A percentile compares a stretch with the other conserved stretches of the same genome.
Evolutionary conservation across 2,888 invertebrate genomes (phyloP).

Genomic region (Orgyia antiqua): DNA sequence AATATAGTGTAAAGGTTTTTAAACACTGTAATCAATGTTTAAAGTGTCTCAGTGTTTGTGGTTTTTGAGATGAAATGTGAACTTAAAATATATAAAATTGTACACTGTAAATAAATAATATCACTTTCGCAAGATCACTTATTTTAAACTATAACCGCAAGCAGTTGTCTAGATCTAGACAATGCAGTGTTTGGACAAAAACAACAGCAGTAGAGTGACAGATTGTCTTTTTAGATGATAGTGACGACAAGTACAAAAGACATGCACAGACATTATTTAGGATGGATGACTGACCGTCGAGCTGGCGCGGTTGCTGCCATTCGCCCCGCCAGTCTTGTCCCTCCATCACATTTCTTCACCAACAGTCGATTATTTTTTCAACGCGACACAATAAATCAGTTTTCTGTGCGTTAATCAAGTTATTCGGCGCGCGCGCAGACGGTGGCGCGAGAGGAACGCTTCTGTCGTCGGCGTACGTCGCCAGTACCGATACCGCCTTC

Average conservation of each 20-base stretch:
- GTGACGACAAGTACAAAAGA: conserved; percentile 21
- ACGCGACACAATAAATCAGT: conserved; percentile 75
- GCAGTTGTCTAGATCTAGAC: too few species aligned
- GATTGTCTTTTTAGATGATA: conserved; percentile 14
- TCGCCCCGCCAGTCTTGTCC: conserved; percentile 72
- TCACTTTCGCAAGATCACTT: too few species aligned
- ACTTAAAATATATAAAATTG: too few species aligned
- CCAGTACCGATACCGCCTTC: conserved; percentile 35
- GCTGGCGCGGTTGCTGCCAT: conserved; percentile 64
- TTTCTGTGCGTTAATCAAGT: conserved; percentile 64
- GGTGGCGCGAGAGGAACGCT: conserved; percentile 75
- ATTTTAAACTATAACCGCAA: too few species aligned
- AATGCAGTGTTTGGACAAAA: conserved; percentile 8
- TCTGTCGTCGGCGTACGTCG: conserved; percentile 89
- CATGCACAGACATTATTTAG: conserved; percentile 19
- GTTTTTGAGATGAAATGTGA: too few species aligned
- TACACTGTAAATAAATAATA: too few species aligned
- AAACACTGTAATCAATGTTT: too few species aligned
- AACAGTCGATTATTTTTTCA: conserved; percentile 69
- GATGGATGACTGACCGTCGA: conserved; percentile 64
- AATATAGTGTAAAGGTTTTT: too few species aligned
- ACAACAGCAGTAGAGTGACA: conserved; percentile 9
- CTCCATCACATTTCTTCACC: conserved; percentile 71
- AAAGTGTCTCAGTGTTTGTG: too few species aligned
- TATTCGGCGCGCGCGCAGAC: conserved; percentile 54